Evolutionary conservation across 2,888 invertebrate species (phyloP).

Genomic region (Zeuzera pyrina): DNA sequence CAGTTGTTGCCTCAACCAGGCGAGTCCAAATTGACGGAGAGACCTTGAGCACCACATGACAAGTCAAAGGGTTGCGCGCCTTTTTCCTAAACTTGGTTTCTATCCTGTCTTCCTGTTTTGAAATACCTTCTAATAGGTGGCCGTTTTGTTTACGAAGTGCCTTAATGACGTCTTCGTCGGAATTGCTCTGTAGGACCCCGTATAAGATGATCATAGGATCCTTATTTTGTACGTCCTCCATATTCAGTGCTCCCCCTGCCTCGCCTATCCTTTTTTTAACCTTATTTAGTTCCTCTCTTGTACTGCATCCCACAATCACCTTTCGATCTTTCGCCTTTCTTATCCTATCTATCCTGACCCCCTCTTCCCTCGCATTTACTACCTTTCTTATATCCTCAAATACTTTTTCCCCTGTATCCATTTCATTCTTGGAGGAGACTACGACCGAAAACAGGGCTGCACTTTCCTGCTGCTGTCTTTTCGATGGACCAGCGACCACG

Average conservation of each 20-base stretch:
- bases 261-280: background rate
- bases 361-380: background rate
- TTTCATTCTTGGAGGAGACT: background rate
- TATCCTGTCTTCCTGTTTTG: background rate
- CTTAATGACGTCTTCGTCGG: background rate
- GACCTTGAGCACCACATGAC: background rate
- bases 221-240: background rate
- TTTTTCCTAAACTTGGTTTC: background rate
- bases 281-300: background rate
- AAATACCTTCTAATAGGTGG: background rate
- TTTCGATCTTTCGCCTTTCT: background rate
- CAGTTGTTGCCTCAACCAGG: background rate
- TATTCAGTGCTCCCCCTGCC: background rate
- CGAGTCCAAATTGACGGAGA: background rate
- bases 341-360: background rate
- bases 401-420: background rate
- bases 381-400: background rate
- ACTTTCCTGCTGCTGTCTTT: background rate
- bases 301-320: background rate
- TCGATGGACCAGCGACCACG: background rate
- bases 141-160: background rate
- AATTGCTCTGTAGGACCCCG: background rate
- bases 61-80: background rate
- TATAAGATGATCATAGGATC: background rate
- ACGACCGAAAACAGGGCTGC: background rate